phyloP scores from a whole-genome alignment of 2,888 invertebrate species.

The Drosophila incognita region DNA sequence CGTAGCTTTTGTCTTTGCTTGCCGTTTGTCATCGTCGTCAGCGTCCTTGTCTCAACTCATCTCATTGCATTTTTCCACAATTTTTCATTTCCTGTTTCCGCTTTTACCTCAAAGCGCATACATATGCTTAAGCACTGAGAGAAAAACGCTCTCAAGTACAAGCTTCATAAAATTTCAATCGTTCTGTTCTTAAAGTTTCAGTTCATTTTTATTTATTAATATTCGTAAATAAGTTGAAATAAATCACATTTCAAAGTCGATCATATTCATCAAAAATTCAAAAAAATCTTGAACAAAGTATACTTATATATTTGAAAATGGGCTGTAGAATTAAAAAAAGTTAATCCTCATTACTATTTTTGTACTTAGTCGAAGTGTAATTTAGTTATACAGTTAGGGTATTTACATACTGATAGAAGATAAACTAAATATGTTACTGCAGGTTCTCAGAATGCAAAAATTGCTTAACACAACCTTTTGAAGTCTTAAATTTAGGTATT shows the following conservation, averaged over 20 bases:
- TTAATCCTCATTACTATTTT: not conserved
- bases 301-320: not conserved
- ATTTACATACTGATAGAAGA: not conserved
- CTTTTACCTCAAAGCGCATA: conserved; percentile 40
- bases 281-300: not conserved
- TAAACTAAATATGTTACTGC: not conserved
- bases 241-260: not conserved
- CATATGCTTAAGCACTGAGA: conserved; percentile 1
- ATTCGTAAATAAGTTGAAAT: not conserved
- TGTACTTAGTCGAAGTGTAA: not conserved
- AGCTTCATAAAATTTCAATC: not conserved
- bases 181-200: not conserved
- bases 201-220: not conserved
- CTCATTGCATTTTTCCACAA: conserved; percentile 65
- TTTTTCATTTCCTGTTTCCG: conserved; percentile 78
- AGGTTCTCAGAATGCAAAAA: not conserved
- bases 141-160: not conserved
- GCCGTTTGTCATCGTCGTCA: conserved; percentile 21
- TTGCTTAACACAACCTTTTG: not conserved
- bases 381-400: not conserved
- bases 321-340: not conserved
- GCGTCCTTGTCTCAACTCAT: conserved; percentile 46
- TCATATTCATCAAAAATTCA: not conserved
- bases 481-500: not conserved
- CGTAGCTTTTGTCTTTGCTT: conserved; percentile 36